Evolutionary conservation across 2,888 invertebrate genomes (phyloP).

Genomic region (Thymelicus acteon): DNA sequence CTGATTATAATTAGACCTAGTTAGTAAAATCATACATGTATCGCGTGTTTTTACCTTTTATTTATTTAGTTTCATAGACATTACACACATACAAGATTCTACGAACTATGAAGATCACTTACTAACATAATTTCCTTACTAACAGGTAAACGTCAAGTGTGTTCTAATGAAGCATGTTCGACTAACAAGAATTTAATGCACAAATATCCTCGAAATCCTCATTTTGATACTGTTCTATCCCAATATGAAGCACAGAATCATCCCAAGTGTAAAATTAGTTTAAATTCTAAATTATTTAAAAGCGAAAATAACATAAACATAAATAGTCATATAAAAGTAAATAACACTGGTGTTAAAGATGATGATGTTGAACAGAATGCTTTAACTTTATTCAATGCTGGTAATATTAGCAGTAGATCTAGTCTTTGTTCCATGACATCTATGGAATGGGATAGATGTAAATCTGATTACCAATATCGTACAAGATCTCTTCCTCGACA

Average conservation of each 20-base stretch:
- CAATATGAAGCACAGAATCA: constrained; percentile 57
- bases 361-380: constrained; percentile 26
- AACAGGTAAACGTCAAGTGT: constrained; percentile 59
- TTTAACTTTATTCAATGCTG: constrained; percentile 48
- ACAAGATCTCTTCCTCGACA: constrained; percentile 64
- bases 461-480: constrained; percentile 56
- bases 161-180: constrained; percentile 44
- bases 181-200: constrained; percentile 48
- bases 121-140: constrained; percentile 42
- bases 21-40: not conserved
- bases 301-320: constrained; percentile 30
- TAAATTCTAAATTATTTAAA: constrained; percentile 52
- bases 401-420: constrained; percentile 60
- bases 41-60: not conserved
- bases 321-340: not conserved
- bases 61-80: not conserved
- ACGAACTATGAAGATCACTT: constrained; percentile 24
- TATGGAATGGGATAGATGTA: constrained; percentile 70
- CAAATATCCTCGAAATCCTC: constrained; percentile 64
- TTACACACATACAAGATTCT: not conserved
- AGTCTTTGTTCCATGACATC: constrained; percentile 72
- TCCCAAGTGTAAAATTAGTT: constrained; percentile 72
- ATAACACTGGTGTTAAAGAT: not conserved
- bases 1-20: not conserved
- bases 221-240: constrained; percentile 60